phyloP scores from a whole-genome alignment of 2,797 vertebrate genomes.

The Sebastes alutus region DNA sequence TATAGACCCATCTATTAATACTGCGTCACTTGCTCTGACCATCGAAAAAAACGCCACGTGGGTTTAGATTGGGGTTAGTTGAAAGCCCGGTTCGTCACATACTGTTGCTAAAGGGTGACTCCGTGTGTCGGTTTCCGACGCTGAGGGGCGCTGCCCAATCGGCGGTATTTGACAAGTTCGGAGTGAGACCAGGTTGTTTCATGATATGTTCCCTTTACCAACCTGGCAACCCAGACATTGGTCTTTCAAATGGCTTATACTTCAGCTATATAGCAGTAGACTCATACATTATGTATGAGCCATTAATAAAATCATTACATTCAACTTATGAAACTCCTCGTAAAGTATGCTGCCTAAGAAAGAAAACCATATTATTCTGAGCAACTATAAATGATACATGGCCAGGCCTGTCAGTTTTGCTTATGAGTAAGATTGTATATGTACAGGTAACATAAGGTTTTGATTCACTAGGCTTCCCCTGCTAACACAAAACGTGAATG shows the following conservation, averaged over 20 bases:
- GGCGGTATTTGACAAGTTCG: no score
- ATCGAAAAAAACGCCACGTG: no score
- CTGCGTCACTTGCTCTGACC: no score
- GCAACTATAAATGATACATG: neutral
- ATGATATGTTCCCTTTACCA: neutral
- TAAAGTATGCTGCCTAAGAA: neutral
- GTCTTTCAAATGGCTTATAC: neutral
- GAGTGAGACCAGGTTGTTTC: no score
- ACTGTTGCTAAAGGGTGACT: no score
- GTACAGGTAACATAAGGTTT: slow-evolving; percentile 4
- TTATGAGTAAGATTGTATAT: neutral
- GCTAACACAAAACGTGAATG: slow-evolving; percentile 15
- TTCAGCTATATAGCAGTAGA: neutral
- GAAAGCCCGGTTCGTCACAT: no score
- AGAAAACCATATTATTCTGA: neutral
- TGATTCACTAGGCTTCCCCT: slow-evolving; percentile 8
- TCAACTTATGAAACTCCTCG: neutral
- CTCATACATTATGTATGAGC: neutral
- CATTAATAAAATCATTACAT: slow-evolving; percentile 9
- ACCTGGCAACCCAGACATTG: neutral
- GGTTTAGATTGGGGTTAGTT: no score
- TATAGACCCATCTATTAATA: no score
- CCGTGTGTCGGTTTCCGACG: no score
- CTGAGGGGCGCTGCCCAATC: no score
- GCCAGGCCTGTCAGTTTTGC: neutral